These are phyloP conservation scores for Anastatus disparis DNA, from an alignment of 1,140 invertebrate species.

Conservation along the genomic window DNA sequence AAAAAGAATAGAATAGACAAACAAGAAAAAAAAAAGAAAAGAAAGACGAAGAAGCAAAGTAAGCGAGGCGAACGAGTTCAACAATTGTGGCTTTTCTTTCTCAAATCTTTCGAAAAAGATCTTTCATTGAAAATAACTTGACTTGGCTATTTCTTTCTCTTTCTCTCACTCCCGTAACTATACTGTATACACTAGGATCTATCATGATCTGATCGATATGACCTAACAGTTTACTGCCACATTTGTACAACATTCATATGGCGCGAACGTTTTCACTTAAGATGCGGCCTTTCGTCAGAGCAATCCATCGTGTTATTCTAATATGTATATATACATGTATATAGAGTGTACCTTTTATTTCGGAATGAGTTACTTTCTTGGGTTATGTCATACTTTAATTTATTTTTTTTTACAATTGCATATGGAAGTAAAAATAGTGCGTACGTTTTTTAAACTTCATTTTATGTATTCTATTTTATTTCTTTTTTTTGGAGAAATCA, in stretches of 20 bases:
- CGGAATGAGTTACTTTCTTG: slow-evolving; percentile 7
- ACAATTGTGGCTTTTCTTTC: not conserved
- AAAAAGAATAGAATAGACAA: too few relatives aligned
- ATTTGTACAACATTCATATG: not conserved
- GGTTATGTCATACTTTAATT: slow-evolving; percentile 9
- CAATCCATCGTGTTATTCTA: not conserved
- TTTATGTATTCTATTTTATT: too few relatives aligned
- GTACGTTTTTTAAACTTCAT: too few relatives aligned
- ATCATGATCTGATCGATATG: slow-evolving; percentile 29
- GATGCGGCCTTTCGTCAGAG: slow-evolving; percentile 18
- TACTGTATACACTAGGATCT: not conserved
- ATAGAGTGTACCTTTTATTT: not conserved
- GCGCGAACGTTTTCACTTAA: slow-evolving; percentile 15
- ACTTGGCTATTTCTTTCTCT: too few relatives aligned
- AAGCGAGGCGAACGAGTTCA: not conserved
- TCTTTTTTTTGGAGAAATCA: too few relatives aligned
- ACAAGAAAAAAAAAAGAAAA: not conserved
- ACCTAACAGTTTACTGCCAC: slow-evolving; percentile 16
- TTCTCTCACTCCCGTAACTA: slow-evolving; percentile 14
- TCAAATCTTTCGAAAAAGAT: not conserved
- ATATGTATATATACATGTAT: too few relatives aligned
- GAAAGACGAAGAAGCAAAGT: not conserved
- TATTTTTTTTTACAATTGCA: slow-evolving; percentile 13
- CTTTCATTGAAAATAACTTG: not conserved
- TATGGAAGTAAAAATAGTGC: too few relatives aligned